Evolutionary conservation across 1,140 invertebrate genomes (phyloP).

Genomic region (Drosophila lacteicornis): DNA sequence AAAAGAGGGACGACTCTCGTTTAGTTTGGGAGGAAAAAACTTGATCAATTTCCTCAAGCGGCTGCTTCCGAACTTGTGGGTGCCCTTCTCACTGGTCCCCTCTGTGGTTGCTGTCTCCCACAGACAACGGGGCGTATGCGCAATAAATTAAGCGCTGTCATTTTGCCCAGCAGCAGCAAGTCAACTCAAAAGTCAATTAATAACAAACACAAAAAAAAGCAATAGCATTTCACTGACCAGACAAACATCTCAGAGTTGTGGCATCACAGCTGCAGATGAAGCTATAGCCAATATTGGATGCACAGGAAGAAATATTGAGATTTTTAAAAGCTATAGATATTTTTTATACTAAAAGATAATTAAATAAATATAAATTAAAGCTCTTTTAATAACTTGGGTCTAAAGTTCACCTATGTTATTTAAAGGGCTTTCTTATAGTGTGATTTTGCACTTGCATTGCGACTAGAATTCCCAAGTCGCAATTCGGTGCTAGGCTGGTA

Average conservation of each 20-base stretch:
- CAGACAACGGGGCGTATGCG: slow-evolving; percentile 72
- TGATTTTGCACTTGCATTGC: too few relatives aligned
- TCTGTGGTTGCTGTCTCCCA: slow-evolving; percentile 3
- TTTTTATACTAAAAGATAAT: too few relatives aligned
- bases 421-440: too few relatives aligned
- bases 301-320: not conserved
- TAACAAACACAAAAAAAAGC: slow-evolving; percentile 58
- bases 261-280: slow-evolving; percentile 39
- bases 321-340: not conserved
- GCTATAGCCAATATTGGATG: slow-evolving; percentile 26
- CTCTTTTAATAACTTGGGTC: too few relatives aligned
- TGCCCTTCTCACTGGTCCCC: slow-evolving; percentile 10
- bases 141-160: slow-evolving; percentile 77
- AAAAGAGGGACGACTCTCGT: slow-evolving; percentile 6
- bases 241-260: slow-evolving; percentile 36
- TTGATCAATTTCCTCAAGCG: slow-evolving; percentile 71
- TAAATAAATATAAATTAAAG: too few relatives aligned
- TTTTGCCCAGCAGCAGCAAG: slow-evolving; percentile 61
- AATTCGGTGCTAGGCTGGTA: too few relatives aligned
- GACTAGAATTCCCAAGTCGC: too few relatives aligned
- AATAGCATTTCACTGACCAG: slow-evolving; percentile 41
- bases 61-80: slow-evolving; percentile 69
- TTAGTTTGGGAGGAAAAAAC: slow-evolving; percentile 25
- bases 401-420: too few relatives aligned
- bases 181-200: slow-evolving; percentile 83